Evolutionary conservation across 2,888 invertebrate genomes (phyloP).

Genomic region (Ophioninae sp.): DNA sequence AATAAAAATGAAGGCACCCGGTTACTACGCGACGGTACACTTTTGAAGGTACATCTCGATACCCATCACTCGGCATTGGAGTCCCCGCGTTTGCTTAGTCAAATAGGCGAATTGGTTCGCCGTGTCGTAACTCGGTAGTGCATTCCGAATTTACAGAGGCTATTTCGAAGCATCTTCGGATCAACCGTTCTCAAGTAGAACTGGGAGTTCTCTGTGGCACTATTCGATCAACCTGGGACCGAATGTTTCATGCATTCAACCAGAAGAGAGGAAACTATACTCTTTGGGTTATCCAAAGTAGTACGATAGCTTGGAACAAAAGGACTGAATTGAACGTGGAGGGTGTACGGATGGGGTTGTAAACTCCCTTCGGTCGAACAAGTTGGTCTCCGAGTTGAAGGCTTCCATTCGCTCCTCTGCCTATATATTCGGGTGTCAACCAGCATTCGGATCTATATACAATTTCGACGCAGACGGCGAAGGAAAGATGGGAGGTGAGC

Average conservation of each 20-base stretch:
- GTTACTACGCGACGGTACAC: too few relatives aligned
- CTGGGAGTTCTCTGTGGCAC: not conserved
- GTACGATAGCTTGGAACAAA: conserved; percentile 8
- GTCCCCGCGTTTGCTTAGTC: not conserved
- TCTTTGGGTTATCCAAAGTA: conserved; percentile 26
- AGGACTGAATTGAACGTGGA: not conserved
- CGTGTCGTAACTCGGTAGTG: conserved; percentile 9
- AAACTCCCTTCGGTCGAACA: conserved; percentile 29
- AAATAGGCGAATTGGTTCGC: not conserved
- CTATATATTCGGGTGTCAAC: not conserved
- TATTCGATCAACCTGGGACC: conserved; percentile 18
- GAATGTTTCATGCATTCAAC: conserved; percentile 21
- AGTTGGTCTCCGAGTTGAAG: conserved; percentile 11
- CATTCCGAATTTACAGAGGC: conserved; percentile 16
- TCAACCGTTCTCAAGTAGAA: not conserved
- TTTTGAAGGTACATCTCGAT: too few relatives aligned
- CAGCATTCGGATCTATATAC: not conserved
- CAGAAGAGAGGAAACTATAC: conserved; percentile 17
- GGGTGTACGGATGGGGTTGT: conserved; percentile 5
- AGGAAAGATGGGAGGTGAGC: conserved; percentile 20
- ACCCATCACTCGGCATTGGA: too few relatives aligned
- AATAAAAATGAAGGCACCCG: too few relatives aligned
- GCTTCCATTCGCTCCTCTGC: not conserved
- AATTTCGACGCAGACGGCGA: conserved; percentile 9
- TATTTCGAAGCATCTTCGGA: conserved; percentile 1